Evolutionary conservation across 2,113 vertebrate species (phyloP).

Genomic region (Phrynocephalus versicolor): DNA sequence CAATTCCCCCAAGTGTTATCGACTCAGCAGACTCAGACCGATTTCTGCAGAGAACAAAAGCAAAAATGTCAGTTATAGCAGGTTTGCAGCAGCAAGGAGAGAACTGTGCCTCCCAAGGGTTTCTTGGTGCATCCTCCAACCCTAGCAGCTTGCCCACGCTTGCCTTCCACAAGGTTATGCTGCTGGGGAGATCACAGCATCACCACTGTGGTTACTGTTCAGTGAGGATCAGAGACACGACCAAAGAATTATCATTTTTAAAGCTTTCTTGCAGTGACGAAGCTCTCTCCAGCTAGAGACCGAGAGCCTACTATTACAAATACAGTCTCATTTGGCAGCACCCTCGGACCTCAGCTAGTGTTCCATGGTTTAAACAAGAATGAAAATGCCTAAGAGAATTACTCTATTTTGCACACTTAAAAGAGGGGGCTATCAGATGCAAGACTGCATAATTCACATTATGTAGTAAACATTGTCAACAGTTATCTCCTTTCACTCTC

Average conservation of each 20-base stretch:
- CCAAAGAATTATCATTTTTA: slow-evolving; percentile 33
- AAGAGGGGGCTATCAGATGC: slow-evolving; percentile 46
- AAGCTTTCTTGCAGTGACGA: slow-evolving; percentile 7
- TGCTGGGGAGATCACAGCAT: neutral
- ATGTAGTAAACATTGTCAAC: slow-evolving; percentile 51
- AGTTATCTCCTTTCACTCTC: slow-evolving; percentile 2
- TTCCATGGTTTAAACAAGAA: slow-evolving; percentile 26
- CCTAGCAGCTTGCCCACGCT: neutral
- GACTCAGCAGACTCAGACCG: neutral
- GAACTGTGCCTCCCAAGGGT: neutral
- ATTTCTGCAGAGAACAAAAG: neutral
- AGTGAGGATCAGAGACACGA: neutral
- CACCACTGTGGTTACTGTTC: neutral
- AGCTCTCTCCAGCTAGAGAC: slow-evolving; percentile 20
- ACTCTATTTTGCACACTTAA: slow-evolving; percentile 31
- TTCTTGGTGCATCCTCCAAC: neutral
- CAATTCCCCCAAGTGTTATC: neutral
- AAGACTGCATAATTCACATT: slow-evolving; percentile 53
- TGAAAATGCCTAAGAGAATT: slow-evolving; percentile 46
- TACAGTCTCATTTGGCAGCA: slow-evolving; percentile 30
- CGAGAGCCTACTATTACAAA: neutral
- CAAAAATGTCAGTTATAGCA: neutral
- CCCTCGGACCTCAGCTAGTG: slow-evolving; percentile 31
- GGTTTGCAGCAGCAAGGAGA: neutral
- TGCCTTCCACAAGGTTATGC: neutral